phyloP scores from a whole-genome alignment of 2,113 vertebrate species.

The Sturnira hondurensis region DNA sequence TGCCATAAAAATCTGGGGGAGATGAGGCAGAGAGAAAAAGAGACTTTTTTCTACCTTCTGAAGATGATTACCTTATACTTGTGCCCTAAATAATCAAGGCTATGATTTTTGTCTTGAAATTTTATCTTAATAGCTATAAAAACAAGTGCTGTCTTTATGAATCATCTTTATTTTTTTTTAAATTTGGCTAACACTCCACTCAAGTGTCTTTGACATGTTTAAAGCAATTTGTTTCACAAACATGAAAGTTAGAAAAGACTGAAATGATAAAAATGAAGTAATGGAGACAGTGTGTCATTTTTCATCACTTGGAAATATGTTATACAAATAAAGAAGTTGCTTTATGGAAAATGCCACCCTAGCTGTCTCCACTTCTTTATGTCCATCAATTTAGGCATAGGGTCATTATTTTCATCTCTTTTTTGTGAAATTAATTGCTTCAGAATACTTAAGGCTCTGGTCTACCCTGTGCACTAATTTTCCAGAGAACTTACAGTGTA shows the following conservation, averaged over 20 bases:
- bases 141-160: constrained; percentile 56
- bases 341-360: constrained; percentile 44
- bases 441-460: background rate
- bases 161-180: constrained; percentile 76
- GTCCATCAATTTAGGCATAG: background rate
- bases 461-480: background rate
- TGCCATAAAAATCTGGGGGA: background rate
- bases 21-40: background rate
- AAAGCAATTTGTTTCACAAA: constrained; percentile 74
- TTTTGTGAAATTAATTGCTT: constrained; percentile 52
- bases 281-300: constrained; percentile 49
- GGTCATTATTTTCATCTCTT: background rate
- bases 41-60: background rate
- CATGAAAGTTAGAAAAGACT: constrained; percentile 53
- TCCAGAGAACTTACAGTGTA: background rate
- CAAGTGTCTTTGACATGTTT: constrained; percentile 70
- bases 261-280: constrained; percentile 48
- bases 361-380: constrained; percentile 7
- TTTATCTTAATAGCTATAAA: constrained; percentile 46
- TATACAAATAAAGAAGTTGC: constrained; percentile 37
- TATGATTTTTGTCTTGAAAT: constrained; percentile 34
- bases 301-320: constrained; percentile 47
- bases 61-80: background rate
- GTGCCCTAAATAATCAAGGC: constrained; percentile 27
- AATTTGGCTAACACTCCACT: constrained; percentile 68